These are phyloP conservation scores for Microchirus variegatus DNA, from an alignment of 2,797 vertebrate species.

Conservation along the genomic window DNA sequence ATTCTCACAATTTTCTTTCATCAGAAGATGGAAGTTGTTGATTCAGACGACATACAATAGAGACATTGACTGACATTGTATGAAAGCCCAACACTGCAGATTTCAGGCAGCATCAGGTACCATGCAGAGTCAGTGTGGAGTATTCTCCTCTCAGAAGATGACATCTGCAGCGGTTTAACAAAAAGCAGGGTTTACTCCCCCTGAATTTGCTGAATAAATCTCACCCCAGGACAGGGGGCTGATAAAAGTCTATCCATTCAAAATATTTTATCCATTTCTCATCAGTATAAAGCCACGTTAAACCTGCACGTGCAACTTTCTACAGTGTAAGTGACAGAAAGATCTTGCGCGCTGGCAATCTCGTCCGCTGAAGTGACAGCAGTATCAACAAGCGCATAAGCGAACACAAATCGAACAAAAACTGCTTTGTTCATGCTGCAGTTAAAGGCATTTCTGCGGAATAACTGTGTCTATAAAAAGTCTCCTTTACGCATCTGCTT, in stretches of 20 bases:
- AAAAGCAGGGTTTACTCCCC: slow-evolving; percentile 1
- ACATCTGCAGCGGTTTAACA: slow-evolving; percentile 32
- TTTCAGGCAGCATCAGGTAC: slow-evolving; percentile 19
- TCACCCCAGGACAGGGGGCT: slow-evolving; percentile 21
- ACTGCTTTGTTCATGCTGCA: slow-evolving; percentile 6
- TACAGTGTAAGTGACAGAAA: slow-evolving; percentile 15
- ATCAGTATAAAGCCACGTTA: slow-evolving; percentile 28
- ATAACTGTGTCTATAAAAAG: slow-evolving; percentile 44
- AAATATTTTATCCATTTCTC: slow-evolving; percentile 38
- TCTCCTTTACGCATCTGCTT: slow-evolving; percentile 48
- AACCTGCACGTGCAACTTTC: slow-evolving; percentile 36
- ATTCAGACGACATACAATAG: slow-evolving; percentile 9
- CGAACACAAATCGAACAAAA: slow-evolving; percentile 16
- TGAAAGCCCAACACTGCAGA: slow-evolving; percentile 11
- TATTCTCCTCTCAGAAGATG: slow-evolving; percentile 12
- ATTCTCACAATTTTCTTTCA: background rate
- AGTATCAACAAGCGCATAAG: slow-evolving; percentile 12
- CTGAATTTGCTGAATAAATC: no score
- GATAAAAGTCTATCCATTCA: slow-evolving; percentile 35
- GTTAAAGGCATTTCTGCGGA: slow-evolving; percentile 36
- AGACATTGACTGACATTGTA: background rate
- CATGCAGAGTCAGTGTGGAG: slow-evolving; percentile 8
- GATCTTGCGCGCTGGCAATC: slow-evolving; percentile 17
- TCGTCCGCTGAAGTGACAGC: slow-evolving; percentile 28
- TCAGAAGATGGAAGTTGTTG: background rate